A percentile compares a stretch with the other conserved stretches of the same genome.
Conservation (phyloP, 2,113 vertebrate species). For the Lophura nycthemera region DNA sequence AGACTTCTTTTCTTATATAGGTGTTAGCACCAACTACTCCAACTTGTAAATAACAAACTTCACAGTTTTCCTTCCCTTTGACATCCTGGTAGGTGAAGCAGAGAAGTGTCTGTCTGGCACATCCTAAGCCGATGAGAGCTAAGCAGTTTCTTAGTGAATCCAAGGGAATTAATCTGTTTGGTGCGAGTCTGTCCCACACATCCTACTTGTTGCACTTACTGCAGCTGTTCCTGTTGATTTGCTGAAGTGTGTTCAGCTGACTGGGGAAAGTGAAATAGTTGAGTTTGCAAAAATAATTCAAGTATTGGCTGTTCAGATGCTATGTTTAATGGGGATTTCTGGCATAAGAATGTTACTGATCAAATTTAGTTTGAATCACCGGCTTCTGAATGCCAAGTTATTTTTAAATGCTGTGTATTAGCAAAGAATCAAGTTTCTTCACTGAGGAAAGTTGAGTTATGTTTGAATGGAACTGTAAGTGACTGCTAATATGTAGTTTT, state of each 20-base stretch:
- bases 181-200: background rate
- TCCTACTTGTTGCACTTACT: background rate
- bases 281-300: slow-evolving; percentile 58
- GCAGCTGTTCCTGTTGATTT: slow-evolving; percentile 35
- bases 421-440: background rate
- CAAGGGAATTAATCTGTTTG: background rate
- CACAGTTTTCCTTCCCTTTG: background rate
- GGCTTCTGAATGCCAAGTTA: background rate
- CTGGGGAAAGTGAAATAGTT: slow-evolving; percentile 22
- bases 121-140: background rate
- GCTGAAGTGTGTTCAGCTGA: slow-evolving; percentile 4
- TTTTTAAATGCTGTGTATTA: background rate
- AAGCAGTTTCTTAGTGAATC: background rate
- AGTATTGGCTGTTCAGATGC: slow-evolving; percentile 12
- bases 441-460: background rate
- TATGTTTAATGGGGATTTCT: background rate
- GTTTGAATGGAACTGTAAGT: background rate
- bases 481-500: background rate
- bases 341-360: background rate
- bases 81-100: background rate
- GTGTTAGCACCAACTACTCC: background rate
- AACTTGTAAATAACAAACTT: background rate
- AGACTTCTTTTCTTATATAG: background rate
- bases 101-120: background rate
- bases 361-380: background rate